Evolutionary conservation across 2,888 invertebrate species (phyloP).

Genomic region (Stegana nigrithorax): DNA sequence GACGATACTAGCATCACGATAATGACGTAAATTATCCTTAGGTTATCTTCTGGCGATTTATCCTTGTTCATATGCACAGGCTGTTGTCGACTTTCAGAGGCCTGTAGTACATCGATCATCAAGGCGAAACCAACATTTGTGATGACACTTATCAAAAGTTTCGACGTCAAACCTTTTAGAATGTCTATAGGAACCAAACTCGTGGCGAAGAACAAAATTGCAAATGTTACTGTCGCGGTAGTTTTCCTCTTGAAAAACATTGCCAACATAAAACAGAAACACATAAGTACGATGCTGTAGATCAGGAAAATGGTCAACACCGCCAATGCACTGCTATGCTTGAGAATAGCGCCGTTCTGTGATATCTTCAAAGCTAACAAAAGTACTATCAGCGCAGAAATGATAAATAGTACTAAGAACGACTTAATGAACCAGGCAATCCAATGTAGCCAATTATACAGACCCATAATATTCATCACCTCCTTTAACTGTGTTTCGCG

Average conservation of each 20-base stretch:
- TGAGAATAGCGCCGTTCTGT: conserved; percentile 69
- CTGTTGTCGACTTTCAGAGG: no score
- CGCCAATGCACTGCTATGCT: conserved; percentile 69
- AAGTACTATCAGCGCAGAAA: conserved; percentile 71
- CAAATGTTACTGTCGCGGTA: conserved; percentile 82
- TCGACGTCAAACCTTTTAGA: no score
- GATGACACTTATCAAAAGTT: no score
- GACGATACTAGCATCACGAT: conserved; percentile 72
- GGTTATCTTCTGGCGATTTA: no score
- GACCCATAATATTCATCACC: conserved; percentile 89
- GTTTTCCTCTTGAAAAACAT: conserved; percentile 81
- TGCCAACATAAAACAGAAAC: conserved; percentile 81
- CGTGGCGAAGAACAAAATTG: conserved; percentile 80
- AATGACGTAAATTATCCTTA: no score
- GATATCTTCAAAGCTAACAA: conserved; percentile 70
- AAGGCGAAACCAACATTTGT: conserved; percentile 79
- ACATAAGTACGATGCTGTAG: conserved; percentile 77
- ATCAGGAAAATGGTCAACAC: conserved; percentile 77
- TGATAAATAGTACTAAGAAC: conserved; percentile 74
- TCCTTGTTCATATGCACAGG: no score
- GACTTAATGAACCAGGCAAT: conserved; percentile 83
- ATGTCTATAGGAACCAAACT: no score
- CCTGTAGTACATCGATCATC: not conserved
- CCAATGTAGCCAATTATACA: conserved; percentile 85
- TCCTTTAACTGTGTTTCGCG: conserved; percentile 71